Base-by-base conservation (phyloP, 2,888 invertebrate genomes). In the Cerceris rybyensis region DNA sequence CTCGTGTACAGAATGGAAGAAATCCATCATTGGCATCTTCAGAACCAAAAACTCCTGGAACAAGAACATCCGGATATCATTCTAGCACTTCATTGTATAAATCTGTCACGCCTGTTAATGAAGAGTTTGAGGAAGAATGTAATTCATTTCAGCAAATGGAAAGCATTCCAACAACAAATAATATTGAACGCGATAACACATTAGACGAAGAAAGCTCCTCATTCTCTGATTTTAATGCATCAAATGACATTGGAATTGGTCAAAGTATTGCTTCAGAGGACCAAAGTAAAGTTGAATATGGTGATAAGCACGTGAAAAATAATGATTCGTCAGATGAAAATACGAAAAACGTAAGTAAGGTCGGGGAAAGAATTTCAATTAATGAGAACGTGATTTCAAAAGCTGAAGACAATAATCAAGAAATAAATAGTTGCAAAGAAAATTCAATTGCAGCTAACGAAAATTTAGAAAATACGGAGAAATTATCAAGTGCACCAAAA, bases 51-150 rank as follows among this genome's bases (percentile, higher is more conserved):
- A 75, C 64, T 13, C 64, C 67, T 1, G 65, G 54, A 16, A 80
- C 75, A 9, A 65, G 67, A 43, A 80, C 75, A 13, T 80, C 80
- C 0, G 75, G 71, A 6, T 80, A 80, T 61, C 49, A 68, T 54
- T 80, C 80, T 2, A 54, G 50, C 28, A 39, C 70, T 8, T 61
- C 71, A 0, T 11, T 11, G 11, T 54, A 64, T 39, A 59, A 74
- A 7, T 74, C 41, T 14, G 6, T 66, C 9, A 41, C 61, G 14
- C 64, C 50, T 0, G 57, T 52, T 42, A 73, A 61, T 11, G 46
- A 46, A 11, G 74, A 70, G 13, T 66, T 61, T 8, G 79, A 79
- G 8, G 59, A 78, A 9, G 79, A 28, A 8, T 54, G 54, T 6
- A 2, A 16, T n/a, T 7, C n/a, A 39, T 39, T 17, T 0, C 14